These are phyloP conservation scores for Cremastinae sp. DNA, from an alignment of 2,888 invertebrate genomes.

Conservation along the genomic window DNA sequence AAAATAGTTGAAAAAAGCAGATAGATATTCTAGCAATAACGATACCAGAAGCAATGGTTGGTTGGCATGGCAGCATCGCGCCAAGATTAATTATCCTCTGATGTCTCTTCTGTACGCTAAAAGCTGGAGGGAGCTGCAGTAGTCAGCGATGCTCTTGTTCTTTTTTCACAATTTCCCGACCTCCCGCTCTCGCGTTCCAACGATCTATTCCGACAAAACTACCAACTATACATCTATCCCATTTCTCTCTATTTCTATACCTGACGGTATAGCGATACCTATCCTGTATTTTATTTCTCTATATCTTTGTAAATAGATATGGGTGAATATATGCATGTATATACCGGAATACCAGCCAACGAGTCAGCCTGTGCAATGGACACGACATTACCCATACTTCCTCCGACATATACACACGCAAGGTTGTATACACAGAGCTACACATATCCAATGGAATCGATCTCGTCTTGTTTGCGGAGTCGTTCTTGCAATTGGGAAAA, in stretches of 20 bases:
- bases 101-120: constrained; percentile 22
- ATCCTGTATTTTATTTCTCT: not conserved
- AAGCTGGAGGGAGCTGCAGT: constrained; percentile 44
- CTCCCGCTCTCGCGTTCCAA: too few relatives aligned
- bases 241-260: constrained; percentile 38
- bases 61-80: constrained; percentile 64
- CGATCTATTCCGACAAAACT: constrained; percentile 42
- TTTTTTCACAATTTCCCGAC: constrained; percentile 53
- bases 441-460: not conserved
- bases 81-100: constrained; percentile 64
- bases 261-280: too few relatives aligned
- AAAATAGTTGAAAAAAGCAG: constrained; percentile 11
- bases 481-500: too few relatives aligned
- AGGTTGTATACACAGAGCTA: constrained; percentile 47
- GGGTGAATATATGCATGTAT: constrained; percentile 26
- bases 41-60: constrained; percentile 54
- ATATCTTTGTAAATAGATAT: constrained; percentile 2
- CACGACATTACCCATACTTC: constrained; percentile 59
- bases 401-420: constrained; percentile 61
- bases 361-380: constrained; percentile 62
- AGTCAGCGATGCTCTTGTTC: constrained; percentile 59
- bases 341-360: constrained; percentile 54
- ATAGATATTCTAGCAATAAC: constrained; percentile 34
- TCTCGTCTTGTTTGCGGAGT: too few relatives aligned
- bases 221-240: constrained; percentile 43